Evolutionary conservation across 1,140 invertebrate species (phyloP), one percentile per base, ranked within the genome.

Genomic region (Schlechtendalia chinensis): DNA sequence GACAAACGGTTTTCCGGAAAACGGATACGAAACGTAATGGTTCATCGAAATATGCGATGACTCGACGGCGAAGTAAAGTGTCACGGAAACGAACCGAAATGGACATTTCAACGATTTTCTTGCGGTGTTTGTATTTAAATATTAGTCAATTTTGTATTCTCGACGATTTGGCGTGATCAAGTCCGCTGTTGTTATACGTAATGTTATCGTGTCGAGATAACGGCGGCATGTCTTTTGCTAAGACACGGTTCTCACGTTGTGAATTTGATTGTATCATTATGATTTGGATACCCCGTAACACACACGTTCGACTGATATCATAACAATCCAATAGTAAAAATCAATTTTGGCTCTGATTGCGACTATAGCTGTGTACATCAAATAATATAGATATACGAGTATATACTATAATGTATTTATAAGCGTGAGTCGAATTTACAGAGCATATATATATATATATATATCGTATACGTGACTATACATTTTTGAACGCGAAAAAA

Each of bases 171-270:
- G 16, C 6, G 27, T 32, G 59, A 63, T 63, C 27, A 63, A 32
- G 24, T 11, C 12, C 24, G 24, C 16, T n/a, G n/a, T n/a, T n/a
- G n/a, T n/a, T n/a, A 11, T 22, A 8, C 54, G 54, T 22, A 5
- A 29, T 61, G 59, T 27, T 39, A 65, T 65, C 3, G 2, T 67
- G 63, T 14, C 14, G 32, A 45, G 39, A 67, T n/a, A 45, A n/a
- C n/a, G 39, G n/a, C 65, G 65, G 65, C 29, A 67, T 19, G 39
- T 67, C 65, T 67, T n/a, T 71, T 71, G 22, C 12, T 22, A 12
- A 24, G n/a, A 17, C 2, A n/a, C n/a, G n/a, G 45, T 71, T 71
- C 22, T 71, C 67, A 71, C 67, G 67, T 71, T 71, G 50, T 17
- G 14, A 32, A 16, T 63, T 63, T 61, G 2, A 19, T 58, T 22